phyloP scores from a whole-genome alignment of 2,113 vertebrate species.

The Poeciliopsis turrubarensis region DNA sequence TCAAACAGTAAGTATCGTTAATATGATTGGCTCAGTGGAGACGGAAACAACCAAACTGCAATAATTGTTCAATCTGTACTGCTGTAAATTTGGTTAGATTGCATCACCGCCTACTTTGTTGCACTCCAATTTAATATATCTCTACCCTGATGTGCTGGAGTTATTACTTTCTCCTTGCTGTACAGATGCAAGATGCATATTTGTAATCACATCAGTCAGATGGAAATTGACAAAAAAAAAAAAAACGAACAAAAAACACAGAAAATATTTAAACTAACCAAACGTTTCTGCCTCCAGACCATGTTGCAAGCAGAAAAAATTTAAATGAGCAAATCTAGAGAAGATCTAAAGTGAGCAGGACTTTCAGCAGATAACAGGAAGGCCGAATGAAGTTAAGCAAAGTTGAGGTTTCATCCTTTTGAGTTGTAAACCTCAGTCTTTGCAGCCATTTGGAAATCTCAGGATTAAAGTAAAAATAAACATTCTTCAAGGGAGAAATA shows the following conservation, averaged over 20 bases:
- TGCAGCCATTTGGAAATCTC: not conserved
- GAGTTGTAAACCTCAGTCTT: not conserved
- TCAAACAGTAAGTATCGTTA: not conserved
- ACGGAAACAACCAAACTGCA: not conserved
- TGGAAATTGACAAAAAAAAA: not conserved
- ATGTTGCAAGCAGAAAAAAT: not conserved
- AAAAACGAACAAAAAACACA: not conserved
- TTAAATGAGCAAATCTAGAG: not conserved
- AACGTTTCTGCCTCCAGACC: not conserved
- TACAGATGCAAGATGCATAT: not conserved
- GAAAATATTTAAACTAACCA: not conserved
- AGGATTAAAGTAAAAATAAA: not conserved
- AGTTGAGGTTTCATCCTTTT: not conserved
- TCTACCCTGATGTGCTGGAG: not conserved
- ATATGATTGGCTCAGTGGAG: constrained; percentile 17
- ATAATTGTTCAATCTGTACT: not conserved
- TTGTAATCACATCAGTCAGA: not conserved
- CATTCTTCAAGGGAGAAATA: not conserved
- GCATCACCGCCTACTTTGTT: not conserved
- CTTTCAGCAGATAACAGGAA: not conserved
- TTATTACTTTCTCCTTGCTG: not conserved
- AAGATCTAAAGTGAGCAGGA: not conserved
- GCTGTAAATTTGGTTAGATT: constrained; percentile 10
- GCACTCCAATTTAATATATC: not conserved
- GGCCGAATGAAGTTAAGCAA: not conserved